Evolutionary conservation across 2,113 vertebrate species (phyloP).

Genomic region (Tragelaphus buxtoni): DNA sequence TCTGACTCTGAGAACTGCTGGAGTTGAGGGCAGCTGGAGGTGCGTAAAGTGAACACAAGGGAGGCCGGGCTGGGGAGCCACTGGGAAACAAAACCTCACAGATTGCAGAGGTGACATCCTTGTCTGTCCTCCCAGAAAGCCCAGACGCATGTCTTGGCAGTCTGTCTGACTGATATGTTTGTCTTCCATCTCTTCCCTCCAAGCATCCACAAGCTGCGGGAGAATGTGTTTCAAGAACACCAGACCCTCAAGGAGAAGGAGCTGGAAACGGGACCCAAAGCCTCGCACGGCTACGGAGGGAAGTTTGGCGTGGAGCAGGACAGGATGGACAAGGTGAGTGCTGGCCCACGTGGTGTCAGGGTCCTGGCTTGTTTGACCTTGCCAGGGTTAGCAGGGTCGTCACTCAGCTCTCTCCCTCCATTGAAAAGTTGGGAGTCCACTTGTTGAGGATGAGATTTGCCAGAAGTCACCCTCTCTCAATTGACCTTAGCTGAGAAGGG

Average conservation of each 20-base stretch:
- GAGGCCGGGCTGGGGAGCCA: background rate
- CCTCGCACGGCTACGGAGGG: conserved; percentile 95
- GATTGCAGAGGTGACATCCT: fast-evolving
- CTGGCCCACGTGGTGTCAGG: fast-evolving
- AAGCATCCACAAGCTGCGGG: conserved; percentile 92
- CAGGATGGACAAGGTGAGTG: conserved; percentile 94
- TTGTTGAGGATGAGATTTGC: background rate
- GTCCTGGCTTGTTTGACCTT: background rate
- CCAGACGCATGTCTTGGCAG: background rate
- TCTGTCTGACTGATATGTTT: background rate
- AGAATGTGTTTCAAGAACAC: conserved; percentile 93
- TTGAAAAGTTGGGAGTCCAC: fast-evolving
- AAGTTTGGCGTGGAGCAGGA: conserved; percentile 96
- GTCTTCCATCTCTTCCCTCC: background rate
- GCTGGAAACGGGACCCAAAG: conserved; percentile 88
- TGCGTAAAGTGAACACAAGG: fast-evolving
- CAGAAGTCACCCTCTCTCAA: fast-evolving
- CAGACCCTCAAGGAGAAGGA: conserved; percentile 91
- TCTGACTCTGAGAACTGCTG: fast-evolving
- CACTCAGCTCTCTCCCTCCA: fast-evolving
- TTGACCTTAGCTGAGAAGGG: fast-evolving
- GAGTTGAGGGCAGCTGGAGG: background rate
- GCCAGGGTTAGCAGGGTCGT: fast-evolving
- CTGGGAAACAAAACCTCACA: fast-evolving
- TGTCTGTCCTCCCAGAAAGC: fast-evolving